Evolutionary conservation across 2,888 invertebrate species (phyloP), one percentile per base, ranked within the genome.

Genomic region (Cheiracanthium punctorium): DNA sequence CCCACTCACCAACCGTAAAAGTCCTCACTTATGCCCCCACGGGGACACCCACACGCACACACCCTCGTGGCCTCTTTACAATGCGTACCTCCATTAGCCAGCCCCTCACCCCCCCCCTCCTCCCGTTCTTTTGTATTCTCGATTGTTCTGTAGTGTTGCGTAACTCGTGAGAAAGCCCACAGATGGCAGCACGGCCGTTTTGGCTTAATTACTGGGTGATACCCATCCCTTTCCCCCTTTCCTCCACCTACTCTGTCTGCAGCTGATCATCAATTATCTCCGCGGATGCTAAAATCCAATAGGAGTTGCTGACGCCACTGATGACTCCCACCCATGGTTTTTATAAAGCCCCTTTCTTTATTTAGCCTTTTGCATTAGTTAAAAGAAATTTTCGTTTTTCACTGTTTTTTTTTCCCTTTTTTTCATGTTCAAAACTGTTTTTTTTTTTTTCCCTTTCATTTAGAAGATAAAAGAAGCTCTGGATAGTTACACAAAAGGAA

Each of bases 121-220:
- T 65, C 48, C 71, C 33, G 29, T 1, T 71, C 67, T 33, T 69
- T 81, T 81, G 73, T 73, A 70, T 48, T 37, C 74, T 70, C 84
- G 74, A 84, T 84, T 84, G 79, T 82, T 82, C 82, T 82, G 75
- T 81, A 29, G 75, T 73, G 67, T 74, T 84, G 84, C 84, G 84
- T 84, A 79, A 79, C 79, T 73, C 77, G 84, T 84, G 84, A 74
- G 84, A 84, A 84, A 84, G 84, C 52, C 84, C 29, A 77, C 84
- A 84, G 79, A 37, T 79, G 84, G 84, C 69, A 72, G 64, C 76
- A 71, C 80, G 64, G 64, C 84, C 71, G 69, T 84, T 84, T 84
- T 84, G 84, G 84, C 79, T 84, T 84, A 84, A 84, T 84, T 84
- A 84, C 84, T 52, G 74, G 74, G 82, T 76, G 82, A 82, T 82